Conservation (phyloP, 1,140 invertebrate genomes). For the Papilio polyxenes region DNA sequence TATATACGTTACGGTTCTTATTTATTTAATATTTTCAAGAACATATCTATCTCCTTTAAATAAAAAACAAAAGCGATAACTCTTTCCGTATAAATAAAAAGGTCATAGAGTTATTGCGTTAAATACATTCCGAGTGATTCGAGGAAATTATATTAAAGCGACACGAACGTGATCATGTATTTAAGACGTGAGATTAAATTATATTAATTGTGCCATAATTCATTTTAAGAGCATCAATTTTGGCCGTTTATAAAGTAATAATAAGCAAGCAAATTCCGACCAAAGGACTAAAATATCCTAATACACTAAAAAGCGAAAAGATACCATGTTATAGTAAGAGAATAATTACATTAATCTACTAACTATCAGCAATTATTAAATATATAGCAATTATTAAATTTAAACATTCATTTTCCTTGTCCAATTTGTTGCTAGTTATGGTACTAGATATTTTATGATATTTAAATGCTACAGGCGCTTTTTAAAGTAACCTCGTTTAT, state of each 20-base stretch:
- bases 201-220: not conserved
- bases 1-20: too few relatives aligned
- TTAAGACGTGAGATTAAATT: constrained; percentile 3
- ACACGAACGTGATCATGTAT: not conserved
- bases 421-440: too few relatives aligned
- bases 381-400: too few relatives aligned
- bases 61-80: constrained; percentile 5
- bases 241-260: not conserved
- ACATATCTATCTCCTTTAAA: not conserved
- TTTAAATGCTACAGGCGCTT: too few relatives aligned
- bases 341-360: too few relatives aligned
- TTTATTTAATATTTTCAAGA: not conserved
- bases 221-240: not conserved
- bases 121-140: not conserved
- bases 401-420: too few relatives aligned
- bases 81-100: not conserved
- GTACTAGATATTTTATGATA: too few relatives aligned
- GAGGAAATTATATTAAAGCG: not conserved
- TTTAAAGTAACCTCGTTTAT: too few relatives aligned
- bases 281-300: not conserved
- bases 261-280: not conserved
- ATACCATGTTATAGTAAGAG: too few relatives aligned
- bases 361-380: too few relatives aligned
- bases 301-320: not conserved
- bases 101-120: not conserved